Percentiles rank a stretch among this genome's conserved stretches.
Conservation (phyloP, 2,888 invertebrate species). For the Kryphioiulus occultus region DNA sequence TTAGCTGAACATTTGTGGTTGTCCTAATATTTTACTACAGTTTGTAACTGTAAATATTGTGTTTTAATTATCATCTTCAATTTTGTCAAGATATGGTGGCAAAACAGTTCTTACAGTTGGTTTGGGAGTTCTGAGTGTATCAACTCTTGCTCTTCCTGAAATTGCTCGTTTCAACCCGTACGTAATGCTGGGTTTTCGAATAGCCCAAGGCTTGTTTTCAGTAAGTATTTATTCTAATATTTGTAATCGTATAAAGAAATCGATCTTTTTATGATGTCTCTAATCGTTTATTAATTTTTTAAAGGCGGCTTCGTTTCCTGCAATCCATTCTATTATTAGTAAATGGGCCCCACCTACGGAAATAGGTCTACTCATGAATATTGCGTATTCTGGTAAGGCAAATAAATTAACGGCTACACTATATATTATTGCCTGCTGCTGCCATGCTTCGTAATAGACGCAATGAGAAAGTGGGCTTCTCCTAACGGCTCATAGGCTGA, state of each 20-base stretch:
- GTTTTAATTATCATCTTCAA: not conserved
- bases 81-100: conserved; percentile 56
- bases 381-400: conserved; percentile 56
- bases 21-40: too few species aligned
- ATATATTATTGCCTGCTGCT: too few species aligned
- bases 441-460: too few species aligned
- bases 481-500: too few species aligned
- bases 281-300: conserved; percentile 35
- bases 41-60: too few species aligned
- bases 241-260: not conserved
- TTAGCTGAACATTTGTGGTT: too few species aligned
- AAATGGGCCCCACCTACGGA: conserved; percentile 66
- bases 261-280: not conserved
- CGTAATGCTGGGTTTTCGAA: conserved; percentile 62
- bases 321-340: conserved; percentile 65
- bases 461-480: too few species aligned
- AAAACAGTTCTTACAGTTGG: conserved; percentile 62
- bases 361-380: conserved; percentile 59
- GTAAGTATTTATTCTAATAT: conserved; percentile 59
- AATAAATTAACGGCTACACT: too few species aligned
- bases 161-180: conserved; percentile 63
- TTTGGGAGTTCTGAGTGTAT: conserved; percentile 59
- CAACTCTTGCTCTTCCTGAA: conserved; percentile 64
- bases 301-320: conserved; percentile 64
- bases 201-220: conserved; percentile 65